Evolutionary conservation across 1,140 invertebrate species (phyloP), one percentile per base, ranked within the genome.

Genomic region (Bombus superbus): DNA sequence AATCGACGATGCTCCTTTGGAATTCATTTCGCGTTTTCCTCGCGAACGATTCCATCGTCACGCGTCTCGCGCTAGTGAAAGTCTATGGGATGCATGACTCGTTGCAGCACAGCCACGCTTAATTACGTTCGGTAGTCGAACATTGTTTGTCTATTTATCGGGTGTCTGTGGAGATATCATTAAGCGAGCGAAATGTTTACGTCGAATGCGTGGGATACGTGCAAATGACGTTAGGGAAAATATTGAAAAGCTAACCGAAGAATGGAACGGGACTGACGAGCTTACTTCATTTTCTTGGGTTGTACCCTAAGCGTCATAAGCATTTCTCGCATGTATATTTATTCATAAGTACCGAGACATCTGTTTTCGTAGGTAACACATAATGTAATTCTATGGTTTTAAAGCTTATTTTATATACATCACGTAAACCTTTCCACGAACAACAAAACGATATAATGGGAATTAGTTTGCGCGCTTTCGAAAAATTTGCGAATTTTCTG

Each of bases 101-200:
- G 47, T 53, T 53, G 47, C 47, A 53, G 47, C 47, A 53, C 47
- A 53, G 47, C 47, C 18, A 53, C 47, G 69, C 62, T 86, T 86
- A 86, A 86, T 87, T 81, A 53, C 66, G 13, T 18, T 2, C 59
- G 38, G 74, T 79, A 53, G 80, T 77, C 47, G 66, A 88, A 79
- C 78, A 53, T 22, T 53, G 79, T 77, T 89, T 77, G 82, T 75
- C 81, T 77, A 72, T 88, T 88, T 86, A 83, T 80, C 79, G 57
- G 44, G n/a, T 74, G 32, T 32, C 18, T 15, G n/a, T 35, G 32
- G 42, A 32, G 44, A 32, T 35, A n/a, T 74, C 72, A 53, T 74
- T 53, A 74, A 44, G 28, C 42, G 8, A 9, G 72, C 44, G 10
- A 53, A 74, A n/a, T 35, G 44, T 44, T 73, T 32, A 44, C 28